Evolutionary conservation across 2,888 invertebrate species (phyloP).

Genomic region (Sphaeridia pumilis): DNA sequence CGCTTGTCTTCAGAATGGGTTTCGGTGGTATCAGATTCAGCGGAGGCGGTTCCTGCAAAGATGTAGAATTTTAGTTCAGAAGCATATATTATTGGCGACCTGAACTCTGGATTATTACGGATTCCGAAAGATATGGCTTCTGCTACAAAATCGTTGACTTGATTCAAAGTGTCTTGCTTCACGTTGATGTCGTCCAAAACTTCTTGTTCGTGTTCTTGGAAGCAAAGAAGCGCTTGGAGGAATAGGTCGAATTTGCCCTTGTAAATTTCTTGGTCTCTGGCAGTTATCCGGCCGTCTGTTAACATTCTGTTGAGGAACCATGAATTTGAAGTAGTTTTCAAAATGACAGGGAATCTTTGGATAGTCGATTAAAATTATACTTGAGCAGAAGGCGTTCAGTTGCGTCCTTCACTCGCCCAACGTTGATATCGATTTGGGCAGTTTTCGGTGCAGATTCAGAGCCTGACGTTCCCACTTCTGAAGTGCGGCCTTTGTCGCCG

Average conservation of each 20-base stretch:
- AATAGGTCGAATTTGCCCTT: constrained; percentile 28
- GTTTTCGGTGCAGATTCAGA: no score
- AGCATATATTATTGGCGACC: neutral
- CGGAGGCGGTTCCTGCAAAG: no score
- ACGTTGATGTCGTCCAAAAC: constrained; percentile 22
- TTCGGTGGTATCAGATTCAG: no score
- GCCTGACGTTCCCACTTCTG: no score
- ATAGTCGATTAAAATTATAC: neutral
- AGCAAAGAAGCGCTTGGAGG: constrained; percentile 29
- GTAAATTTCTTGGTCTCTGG: constrained; percentile 22
- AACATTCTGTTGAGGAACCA: constrained; percentile 6
- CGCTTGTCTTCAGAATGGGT: no score
- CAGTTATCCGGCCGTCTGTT: constrained; percentile 24
- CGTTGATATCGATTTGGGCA: no score
- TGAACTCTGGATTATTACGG: neutral
- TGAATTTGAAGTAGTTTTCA: no score
- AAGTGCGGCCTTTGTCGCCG: no score
- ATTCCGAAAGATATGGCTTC: no score
- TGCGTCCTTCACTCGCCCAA: no score
- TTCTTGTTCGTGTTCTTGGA: constrained; percentile 31
- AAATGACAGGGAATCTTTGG: neutral
- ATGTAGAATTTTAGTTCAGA: no score
- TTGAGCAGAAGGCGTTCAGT: no score
- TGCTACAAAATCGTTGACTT: constrained; percentile 24
- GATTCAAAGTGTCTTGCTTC: constrained; percentile 25